A percentile compares a stretch with the other conserved stretches of the same genome.
These are phyloP conservation scores for Nematopogon swammerdamellus DNA, from an alignment of 2,888 invertebrate genomes.

Conservation along the genomic window DNA sequence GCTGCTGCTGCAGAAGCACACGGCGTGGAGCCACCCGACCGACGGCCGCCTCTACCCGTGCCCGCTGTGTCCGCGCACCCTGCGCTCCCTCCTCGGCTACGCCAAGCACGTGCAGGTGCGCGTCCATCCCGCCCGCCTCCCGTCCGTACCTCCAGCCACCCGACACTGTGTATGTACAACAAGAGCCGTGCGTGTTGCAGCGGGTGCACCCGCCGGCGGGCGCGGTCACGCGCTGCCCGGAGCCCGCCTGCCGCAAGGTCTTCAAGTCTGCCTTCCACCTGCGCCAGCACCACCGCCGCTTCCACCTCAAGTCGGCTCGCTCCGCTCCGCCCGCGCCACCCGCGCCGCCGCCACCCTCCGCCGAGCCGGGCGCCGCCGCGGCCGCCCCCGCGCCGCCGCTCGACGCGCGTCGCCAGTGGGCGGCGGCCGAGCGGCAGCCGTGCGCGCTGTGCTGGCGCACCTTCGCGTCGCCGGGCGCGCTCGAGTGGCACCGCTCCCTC, in stretches of 20 bases:
- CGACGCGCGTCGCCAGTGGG: too few species aligned
- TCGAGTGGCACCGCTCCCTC: not conserved
- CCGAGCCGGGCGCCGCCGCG: not conserved
- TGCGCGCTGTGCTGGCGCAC: not conserved
- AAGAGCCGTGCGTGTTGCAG: not conserved
- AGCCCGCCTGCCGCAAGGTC: not conserved
- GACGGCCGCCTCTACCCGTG: conserved; percentile 21
- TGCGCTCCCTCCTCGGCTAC: conserved; percentile 16
- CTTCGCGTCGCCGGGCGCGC: not conserved
- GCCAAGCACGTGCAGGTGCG: not conserved
- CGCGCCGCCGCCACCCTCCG: too few species aligned
- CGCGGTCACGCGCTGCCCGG: not conserved
- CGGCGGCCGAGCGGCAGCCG: not conserved
- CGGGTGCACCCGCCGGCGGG: not conserved
- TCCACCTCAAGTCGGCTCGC: not conserved
- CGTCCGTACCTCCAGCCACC: too few species aligned
- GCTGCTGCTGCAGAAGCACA: conserved; percentile 20
- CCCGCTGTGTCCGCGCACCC: conserved; percentile 16
- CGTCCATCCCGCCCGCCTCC: too few species aligned
- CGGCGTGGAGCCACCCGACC: conserved; percentile 20
- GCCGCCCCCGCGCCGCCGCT: too few species aligned
- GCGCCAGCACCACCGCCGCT: not conserved
- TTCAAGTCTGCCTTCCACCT: not conserved
- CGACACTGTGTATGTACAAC: too few species aligned
- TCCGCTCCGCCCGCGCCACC: too few species aligned